Evolutionary conservation across 2,113 vertebrate species (phyloP).

Genomic region (Melanerpes formicivorus): DNA sequence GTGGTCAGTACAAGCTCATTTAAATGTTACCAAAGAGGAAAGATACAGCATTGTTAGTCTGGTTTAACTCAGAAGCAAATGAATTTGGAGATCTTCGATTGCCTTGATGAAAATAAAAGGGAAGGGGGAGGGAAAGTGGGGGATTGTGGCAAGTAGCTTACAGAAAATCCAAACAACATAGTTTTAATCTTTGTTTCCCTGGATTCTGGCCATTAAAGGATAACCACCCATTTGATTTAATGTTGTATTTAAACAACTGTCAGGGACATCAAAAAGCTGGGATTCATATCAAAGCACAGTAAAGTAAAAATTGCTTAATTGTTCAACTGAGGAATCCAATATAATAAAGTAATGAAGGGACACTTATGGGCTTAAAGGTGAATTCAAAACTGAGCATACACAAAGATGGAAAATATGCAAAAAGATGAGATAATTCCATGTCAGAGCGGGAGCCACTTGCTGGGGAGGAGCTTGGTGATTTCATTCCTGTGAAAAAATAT

Average conservation of each 20-base stretch:
- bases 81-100: neutral
- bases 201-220: neutral
- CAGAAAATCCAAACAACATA: neutral
- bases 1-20: neutral
- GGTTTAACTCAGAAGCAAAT: neutral
- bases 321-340: neutral
- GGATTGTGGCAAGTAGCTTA: neutral
- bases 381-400: neutral
- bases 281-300: neutral
- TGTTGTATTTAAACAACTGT: neutral
- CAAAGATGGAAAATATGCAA: neutral
- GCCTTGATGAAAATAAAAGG: neutral
- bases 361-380: neutral
- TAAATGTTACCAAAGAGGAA: neutral
- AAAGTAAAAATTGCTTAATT: conserved; percentile 17
- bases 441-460: neutral
- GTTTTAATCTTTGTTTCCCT: neutral
- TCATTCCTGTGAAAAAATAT: neutral
- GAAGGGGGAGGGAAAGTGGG: neutral
- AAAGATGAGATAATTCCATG: neutral
- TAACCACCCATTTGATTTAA: neutral
- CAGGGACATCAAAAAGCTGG: neutral
- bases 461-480: neutral
- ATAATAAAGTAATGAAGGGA: neutral
- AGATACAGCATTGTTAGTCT: neutral